phyloP scores from a whole-genome alignment of 2,113 vertebrate genomes.

The Felis chaus region DNA sequence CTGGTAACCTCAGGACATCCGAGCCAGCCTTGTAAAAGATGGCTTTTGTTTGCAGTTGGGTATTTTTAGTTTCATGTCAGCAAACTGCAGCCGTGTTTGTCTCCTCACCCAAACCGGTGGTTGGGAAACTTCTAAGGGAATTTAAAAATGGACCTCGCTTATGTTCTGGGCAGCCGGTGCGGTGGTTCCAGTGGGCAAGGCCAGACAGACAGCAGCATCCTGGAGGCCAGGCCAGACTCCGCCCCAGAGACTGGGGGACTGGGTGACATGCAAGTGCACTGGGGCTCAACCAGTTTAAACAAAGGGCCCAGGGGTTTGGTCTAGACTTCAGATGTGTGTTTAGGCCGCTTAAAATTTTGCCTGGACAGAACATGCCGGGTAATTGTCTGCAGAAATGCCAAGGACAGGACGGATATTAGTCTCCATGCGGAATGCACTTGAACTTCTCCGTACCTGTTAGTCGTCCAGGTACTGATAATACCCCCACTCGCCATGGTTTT shows the following conservation, averaged over 20 bases:
- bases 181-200: not conserved
- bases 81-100: constrained; percentile 56
- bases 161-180: not conserved
- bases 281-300: not conserved
- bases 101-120: constrained; percentile 68
- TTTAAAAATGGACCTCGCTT: constrained; percentile 75
- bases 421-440: not conserved
- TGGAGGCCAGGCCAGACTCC: not conserved
- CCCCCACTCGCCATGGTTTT: not conserved
- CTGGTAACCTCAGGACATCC: constrained; percentile 3
- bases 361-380: not conserved
- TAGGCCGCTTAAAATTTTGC: constrained; percentile 36
- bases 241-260: not conserved
- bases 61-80: constrained; percentile 79
- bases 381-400: not conserved
- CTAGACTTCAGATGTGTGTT: not conserved
- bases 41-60: constrained; percentile 71
- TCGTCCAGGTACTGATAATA: not conserved
- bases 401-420: not conserved
- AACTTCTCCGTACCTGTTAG: not conserved
- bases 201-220: constrained; percentile 38
- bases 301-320: not conserved
- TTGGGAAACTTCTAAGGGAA: constrained; percentile 72
- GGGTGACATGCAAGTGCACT: not conserved
- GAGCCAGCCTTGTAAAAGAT: constrained; percentile 62